These are phyloP conservation scores for Eulemur coronatus DNA, from an alignment of 2,797 vertebrate species.

Conservation along the genomic window DNA sequence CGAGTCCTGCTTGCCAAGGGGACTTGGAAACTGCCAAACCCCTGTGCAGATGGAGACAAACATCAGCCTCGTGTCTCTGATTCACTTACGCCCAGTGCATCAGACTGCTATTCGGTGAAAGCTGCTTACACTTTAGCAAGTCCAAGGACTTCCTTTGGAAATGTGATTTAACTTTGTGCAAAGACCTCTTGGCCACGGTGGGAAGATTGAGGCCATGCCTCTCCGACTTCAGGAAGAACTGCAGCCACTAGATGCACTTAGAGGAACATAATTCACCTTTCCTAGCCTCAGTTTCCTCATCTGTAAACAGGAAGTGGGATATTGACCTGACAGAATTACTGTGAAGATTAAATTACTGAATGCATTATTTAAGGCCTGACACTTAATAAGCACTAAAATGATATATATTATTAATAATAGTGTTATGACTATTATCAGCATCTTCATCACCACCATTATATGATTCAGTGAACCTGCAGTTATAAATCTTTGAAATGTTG, in stretches of 20 bases:
- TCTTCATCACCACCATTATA: neutral
- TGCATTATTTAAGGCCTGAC: neutral
- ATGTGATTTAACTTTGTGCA: neutral
- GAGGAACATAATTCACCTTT: neutral
- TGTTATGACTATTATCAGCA: neutral
- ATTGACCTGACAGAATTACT: neutral
- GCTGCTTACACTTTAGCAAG: constrained; percentile 16
- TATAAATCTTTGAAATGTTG: neutral
- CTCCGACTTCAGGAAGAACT: neutral
- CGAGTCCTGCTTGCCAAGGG: constrained; percentile 58
- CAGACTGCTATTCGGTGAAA: constrained; percentile 7
- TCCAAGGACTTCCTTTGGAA: constrained; percentile 7
- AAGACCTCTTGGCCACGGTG: neutral
- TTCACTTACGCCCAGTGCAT: constrained; percentile 58
- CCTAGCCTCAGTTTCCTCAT: neutral
- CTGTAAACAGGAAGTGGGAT: neutral
- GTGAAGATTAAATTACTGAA: neutral
- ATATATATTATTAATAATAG: neutral
- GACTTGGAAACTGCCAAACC: constrained; percentile 58
- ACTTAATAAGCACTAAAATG: neutral
- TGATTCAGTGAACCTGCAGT: neutral
- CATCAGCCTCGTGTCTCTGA: constrained; percentile 73
- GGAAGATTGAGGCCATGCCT: neutral
- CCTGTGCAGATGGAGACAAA: constrained; percentile 50
- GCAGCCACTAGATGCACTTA: neutral